Evolutionary conservation across 2,888 invertebrate species (phyloP).

Genomic region (Cantharis nigra): DNA sequence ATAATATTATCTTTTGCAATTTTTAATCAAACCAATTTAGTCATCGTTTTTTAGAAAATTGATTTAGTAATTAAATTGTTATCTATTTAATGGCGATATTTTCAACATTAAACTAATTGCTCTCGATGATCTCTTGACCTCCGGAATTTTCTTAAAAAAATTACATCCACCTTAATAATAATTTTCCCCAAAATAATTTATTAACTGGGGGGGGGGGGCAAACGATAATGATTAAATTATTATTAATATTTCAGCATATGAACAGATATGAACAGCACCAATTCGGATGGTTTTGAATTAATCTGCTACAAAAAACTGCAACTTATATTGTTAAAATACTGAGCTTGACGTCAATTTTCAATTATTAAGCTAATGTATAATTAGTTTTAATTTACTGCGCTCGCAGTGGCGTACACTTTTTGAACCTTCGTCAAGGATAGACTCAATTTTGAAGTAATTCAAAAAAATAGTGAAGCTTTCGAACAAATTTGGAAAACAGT

Average conservation of each 20-base stretch:
- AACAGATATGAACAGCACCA: background rate
- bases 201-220: background rate
- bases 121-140: constrained; percentile 20
- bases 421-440: too few relatives aligned
- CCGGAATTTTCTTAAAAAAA: background rate
- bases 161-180: too few relatives aligned
- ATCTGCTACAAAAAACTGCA: background rate
- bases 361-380: background rate
- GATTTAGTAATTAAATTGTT: background rate
- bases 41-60: background rate
- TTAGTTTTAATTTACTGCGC: background rate
- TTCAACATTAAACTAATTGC: constrained; percentile 28
- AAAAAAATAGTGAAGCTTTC: background rate
- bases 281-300: background rate
- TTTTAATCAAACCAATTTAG: background rate
- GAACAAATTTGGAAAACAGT: background rate
- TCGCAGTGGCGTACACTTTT: background rate
- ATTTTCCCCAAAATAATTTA: too few relatives aligned
- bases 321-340: background rate
- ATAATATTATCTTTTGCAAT: background rate
- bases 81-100: constrained; percentile 29
- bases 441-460: background rate
- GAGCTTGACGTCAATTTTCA: background rate
- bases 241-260: too few relatives aligned
- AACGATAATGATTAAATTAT: background rate